A percentile compares a stretch with the other conserved stretches of the same genome.
Conservation (phyloP, 1,140 invertebrate species). For the Lanistes nyassanus region DNA sequence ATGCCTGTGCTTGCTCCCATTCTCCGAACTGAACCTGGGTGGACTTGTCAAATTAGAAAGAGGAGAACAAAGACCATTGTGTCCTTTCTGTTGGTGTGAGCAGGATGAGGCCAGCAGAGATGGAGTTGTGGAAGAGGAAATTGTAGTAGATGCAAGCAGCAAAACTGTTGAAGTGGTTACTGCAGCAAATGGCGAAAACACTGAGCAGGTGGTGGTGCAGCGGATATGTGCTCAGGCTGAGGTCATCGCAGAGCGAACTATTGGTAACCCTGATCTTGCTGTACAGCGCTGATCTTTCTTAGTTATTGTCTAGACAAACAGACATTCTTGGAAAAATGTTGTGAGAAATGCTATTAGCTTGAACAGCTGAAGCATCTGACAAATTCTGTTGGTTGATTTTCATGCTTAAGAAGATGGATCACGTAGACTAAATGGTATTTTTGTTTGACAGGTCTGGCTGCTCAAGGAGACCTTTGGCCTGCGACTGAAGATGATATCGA, state of each 20-base stretch:
- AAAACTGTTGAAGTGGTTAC: conserved; percentile 6
- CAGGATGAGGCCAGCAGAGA: no score
- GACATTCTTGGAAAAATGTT: background rate
- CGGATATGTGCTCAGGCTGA: conserved; percentile 36
- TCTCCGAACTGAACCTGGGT: no score
- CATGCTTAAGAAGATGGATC: background rate
- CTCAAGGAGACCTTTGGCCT: conserved; percentile 33
- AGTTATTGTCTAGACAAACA: no score
- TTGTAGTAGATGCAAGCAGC: conserved; percentile 28
- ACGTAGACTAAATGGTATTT: background rate
- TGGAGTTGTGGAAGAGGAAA: conserved; percentile 34
- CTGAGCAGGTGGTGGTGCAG: conserved; percentile 18
- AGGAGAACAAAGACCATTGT: no score
- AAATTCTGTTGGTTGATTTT: background rate
- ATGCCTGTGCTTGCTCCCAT: no score
- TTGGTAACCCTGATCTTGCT: conserved; percentile 24
- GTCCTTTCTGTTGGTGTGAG: no score
- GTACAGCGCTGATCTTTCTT: no score
- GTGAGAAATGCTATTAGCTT: background rate
- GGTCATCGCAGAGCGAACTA: conserved; percentile 35
- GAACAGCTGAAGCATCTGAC: no score
- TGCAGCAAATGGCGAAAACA: background rate
- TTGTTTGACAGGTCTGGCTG: background rate
- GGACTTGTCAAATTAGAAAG: no score
- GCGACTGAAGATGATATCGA: conserved; percentile 49